Evolutionary conservation across 2,888 invertebrate species (phyloP), one percentile per base, ranked within the genome.

Genomic region (Rhagonycha lutea): DNA sequence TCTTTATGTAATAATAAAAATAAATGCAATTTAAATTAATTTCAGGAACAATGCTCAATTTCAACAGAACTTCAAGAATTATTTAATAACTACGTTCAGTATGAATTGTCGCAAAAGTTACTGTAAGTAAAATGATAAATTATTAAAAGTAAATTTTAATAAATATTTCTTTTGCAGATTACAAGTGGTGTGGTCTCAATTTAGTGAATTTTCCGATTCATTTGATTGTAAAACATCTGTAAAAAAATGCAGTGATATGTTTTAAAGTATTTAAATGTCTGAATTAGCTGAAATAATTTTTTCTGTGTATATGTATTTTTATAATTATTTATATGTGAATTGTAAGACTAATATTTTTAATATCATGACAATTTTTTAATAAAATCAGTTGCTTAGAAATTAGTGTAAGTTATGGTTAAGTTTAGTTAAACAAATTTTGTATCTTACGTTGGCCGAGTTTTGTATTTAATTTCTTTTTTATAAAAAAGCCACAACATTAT

Each of bases 1-100:
- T 14, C 67, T 29, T 47, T 65, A 5, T 62, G 62, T 14, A 9
- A 62, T 14, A 9, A 62, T 18, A 62, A 14, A 62, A 63, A 65
- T 61, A 62, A 18, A 18, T 14, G 18, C 14, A 61, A 32, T 70
- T 73, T 78, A 63, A 78, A 74, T 79, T 81, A 78, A 78, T 86
- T 83, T 79, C 82, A 86, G 87, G 86, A 86, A 69, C 86, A 85
- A 77, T 89, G 87, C 85, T 87, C 87, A 67, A 83, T 83, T 29
- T 83, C 84, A 14, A 86, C 86, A 3, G 79, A 79, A 28, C 86
- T 87, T 75, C 85, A 87, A 78, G 85, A 88, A 78, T 83, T 88
- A 60, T 83, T 87, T 76, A 87, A 89, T 70, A 85, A 85, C 72
- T 83, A 86, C 26, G 83, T 86, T n/a, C 83, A 87, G 78, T 86